These are phyloP conservation scores for Carabus problematicus DNA, from an alignment of 2,888 invertebrate species.

Conservation along the genomic window DNA sequence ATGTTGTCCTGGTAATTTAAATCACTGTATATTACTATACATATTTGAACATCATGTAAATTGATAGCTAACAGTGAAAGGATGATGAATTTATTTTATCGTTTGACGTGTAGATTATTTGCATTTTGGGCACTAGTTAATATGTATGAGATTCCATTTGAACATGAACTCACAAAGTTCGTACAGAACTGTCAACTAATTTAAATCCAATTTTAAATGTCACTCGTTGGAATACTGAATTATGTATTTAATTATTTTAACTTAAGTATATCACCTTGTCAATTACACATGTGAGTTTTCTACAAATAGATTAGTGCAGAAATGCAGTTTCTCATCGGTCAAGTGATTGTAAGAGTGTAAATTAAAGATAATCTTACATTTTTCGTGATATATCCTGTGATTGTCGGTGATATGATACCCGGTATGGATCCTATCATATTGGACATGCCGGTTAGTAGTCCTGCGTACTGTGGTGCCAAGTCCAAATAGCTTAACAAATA, in stretches of 20 bases:
- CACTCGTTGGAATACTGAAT: neutral
- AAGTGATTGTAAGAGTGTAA: conserved; percentile 8
- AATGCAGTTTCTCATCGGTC: neutral
- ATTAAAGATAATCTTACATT: conserved; percentile 52
- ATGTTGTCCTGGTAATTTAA: neutral
- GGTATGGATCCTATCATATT: conserved; percentile 58
- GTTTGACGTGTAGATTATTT: too few relatives aligned
- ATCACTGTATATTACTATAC: neutral
- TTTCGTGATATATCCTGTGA: conserved; percentile 55
- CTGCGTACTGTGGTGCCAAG: conserved; percentile 60
- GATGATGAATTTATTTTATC: too few relatives aligned
- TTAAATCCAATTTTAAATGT: neutral
- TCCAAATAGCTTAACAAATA: conserved; percentile 60
- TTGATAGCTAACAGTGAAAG: too few relatives aligned
- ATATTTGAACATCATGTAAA: neutral
- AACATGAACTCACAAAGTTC: neutral
- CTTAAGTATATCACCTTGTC: neutral
- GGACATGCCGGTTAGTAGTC: conserved; percentile 59
- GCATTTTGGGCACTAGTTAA: neutral
- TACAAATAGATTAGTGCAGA: neutral
- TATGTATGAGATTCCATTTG: neutral
- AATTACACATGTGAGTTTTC: neutral
- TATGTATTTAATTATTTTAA: too few relatives aligned
- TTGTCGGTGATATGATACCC: conserved; percentile 57
- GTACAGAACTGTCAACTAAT: neutral